These are phyloP conservation scores for Chauna torquata DNA, from an alignment of 2,113 vertebrate species.

Conservation along the genomic window DNA sequence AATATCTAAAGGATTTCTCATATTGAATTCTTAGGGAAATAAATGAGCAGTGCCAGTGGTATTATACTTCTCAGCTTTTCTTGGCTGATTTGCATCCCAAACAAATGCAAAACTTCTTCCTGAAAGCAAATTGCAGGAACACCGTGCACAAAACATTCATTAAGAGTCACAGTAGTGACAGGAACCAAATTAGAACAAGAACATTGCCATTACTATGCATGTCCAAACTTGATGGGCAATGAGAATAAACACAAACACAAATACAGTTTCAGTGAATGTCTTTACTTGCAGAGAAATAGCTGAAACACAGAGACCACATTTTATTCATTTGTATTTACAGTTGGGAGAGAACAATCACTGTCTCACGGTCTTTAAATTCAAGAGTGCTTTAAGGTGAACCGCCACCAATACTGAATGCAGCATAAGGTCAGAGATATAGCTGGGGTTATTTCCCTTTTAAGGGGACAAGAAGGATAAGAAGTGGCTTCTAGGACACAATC, in stretches of 20 bases:
- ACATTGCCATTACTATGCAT: neutral
- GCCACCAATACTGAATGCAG: rapidly evolving
- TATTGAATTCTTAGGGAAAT: neutral
- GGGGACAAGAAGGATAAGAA: neutral
- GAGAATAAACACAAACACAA: neutral
- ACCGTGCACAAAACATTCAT: neutral
- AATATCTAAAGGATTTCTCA: neutral
- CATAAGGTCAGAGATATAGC: neutral
- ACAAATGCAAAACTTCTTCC: neutral
- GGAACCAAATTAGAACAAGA: neutral
- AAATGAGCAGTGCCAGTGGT: neutral
- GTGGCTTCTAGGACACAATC: neutral
- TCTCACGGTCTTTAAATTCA: neutral
- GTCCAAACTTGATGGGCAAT: neutral
- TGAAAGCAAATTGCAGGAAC: neutral
- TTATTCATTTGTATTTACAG: neutral
- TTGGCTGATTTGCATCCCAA: neutral
- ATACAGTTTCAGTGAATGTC: neutral
- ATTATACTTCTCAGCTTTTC: neutral
- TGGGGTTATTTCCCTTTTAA: neutral
- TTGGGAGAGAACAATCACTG: neutral
- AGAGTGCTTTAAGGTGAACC: neutral
- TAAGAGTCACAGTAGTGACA: neutral
- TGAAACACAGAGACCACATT: neutral
- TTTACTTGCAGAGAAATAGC: neutral